Evolutionary conservation across 2,888 invertebrate genomes (phyloP).

Genomic region (Trachelus stipa): DNA sequence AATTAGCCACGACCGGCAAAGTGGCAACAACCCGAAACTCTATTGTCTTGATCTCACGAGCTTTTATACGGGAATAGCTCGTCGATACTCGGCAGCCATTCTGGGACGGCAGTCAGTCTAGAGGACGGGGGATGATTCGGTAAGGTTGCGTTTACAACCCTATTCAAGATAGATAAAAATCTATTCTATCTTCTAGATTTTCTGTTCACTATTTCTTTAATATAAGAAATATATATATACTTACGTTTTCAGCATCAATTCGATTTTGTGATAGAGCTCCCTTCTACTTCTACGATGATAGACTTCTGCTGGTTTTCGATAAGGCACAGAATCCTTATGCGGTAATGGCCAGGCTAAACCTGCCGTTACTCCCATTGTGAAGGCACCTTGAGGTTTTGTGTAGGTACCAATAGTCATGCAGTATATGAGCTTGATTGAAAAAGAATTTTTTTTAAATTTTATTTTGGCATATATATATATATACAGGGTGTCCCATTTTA

Average conservation of each 20-base stretch:
- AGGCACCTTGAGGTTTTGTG: slow-evolving; percentile 70
- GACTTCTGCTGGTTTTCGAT: slow-evolving; percentile 65
- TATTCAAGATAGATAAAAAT: neutral
- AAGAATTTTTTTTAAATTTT: neutral
- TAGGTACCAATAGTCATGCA: slow-evolving; percentile 73
- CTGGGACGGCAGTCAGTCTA: neutral
- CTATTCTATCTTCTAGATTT: neutral
- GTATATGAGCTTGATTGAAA: slow-evolving; percentile 68
- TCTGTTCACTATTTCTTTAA: neutral
- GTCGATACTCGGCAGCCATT: neutral
- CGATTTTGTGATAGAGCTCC: slow-evolving; percentile 74
- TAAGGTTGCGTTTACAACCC: neutral
- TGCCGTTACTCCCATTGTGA: slow-evolving; percentile 79
- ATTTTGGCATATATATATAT: too few species aligned
- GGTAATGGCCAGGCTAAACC: slow-evolving; percentile 84
- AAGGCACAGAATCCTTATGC: slow-evolving; percentile 68
- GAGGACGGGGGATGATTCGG: neutral
- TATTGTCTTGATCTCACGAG: neutral
- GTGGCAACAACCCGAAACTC: neutral
- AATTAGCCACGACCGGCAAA: neutral
- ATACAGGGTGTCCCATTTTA: too few species aligned
- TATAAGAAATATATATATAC: slow-evolving; percentile 48
- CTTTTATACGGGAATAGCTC: neutral
- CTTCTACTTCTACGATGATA: slow-evolving; percentile 73
- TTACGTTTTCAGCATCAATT: slow-evolving; percentile 74